A percentile compares a stretch with the other conserved stretches of the same genome.
Evolutionary conservation across 2,113 vertebrate species (phyloP).

Genomic region (Alosa alosa): DNA sequence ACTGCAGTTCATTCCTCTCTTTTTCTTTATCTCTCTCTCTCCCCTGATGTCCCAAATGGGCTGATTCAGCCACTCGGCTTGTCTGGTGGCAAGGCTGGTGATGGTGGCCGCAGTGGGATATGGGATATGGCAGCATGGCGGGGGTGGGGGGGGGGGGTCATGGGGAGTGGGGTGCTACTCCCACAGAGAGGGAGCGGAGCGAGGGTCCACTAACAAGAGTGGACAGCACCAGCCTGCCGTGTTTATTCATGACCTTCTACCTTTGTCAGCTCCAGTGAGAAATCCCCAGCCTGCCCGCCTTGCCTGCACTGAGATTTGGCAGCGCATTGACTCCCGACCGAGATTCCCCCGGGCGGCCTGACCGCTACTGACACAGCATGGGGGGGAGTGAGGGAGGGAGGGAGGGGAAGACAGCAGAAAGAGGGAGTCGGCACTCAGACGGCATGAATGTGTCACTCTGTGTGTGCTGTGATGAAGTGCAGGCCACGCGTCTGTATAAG

Average conservation of each 20-base stretch:
- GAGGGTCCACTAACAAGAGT: slow-evolving; percentile 76
- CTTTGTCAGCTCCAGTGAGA: slow-evolving; percentile 81
- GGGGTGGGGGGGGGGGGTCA: slow-evolving; percentile 49
- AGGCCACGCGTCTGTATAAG: neutral
- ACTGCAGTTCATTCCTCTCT: neutral
- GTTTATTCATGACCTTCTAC: slow-evolving; percentile 85
- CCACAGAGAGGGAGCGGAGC: slow-evolving; percentile 47
- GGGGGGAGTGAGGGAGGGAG: neutral
- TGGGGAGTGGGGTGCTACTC: slow-evolving; percentile 40
- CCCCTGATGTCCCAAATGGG: neutral
- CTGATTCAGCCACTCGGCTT: slow-evolving; percentile 22
- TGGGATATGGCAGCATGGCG: neutral
- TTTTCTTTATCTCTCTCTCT: neutral
- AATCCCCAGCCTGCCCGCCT: slow-evolving; percentile 69
- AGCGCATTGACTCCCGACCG: slow-evolving; percentile 60
- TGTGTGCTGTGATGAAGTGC: neutral
- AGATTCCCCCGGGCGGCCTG: neutral
- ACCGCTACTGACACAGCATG: slow-evolving; percentile 1
- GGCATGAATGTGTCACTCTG: neutral
- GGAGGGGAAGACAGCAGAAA: neutral
- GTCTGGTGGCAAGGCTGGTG: slow-evolving; percentile 2
- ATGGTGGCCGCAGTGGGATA: neutral
- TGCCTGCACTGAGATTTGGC: slow-evolving; percentile 72
- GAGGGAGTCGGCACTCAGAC: neutral
- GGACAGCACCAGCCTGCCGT: slow-evolving; percentile 77